Evolutionary conservation across 2,797 vertebrate genomes (phyloP), one percentile per base, ranked within the genome.

Genomic region (Pseudochromis fuscus): DNA sequence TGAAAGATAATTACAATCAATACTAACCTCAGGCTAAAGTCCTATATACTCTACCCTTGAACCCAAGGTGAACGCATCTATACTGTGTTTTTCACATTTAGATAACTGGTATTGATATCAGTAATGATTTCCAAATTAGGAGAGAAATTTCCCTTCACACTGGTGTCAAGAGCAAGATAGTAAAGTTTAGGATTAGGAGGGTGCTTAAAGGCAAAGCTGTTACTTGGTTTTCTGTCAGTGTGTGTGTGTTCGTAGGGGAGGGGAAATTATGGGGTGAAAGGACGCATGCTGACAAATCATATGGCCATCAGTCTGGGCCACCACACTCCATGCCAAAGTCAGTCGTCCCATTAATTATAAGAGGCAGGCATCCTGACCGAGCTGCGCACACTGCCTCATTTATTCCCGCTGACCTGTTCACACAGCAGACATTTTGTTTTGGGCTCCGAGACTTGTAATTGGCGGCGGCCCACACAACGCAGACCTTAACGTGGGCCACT

Each of bases 341-440:
- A 78, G 82, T 83, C 82, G 68, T 90, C 79, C 87, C 88, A 90
- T 93, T 92, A 92, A 91, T 93, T 86, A 85, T 70, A 61, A 82
- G 82, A 83, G 86, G 85, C 89, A 86, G 83, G 83, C 66, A 56
- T 79, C 81, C 72, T 68, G 28, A 71, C 77, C 30, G 44, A 71
- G 81, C 38, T 16, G 21, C 31, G 12, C 75, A 94, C 91, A 94
- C 90, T 91, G 87, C 72, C 68, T 84, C 90, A 56, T 90, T 93
- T 85, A 82, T 91, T 63, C 79, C 58, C 5, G 0, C 81, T 73
- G 79, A 82, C 81, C 80, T 9, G 59, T 69, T 75, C 83, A 48
- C 88, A 93, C 89, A 92, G 88, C 84, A 80, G 73, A 82, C 81
- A 90, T 89, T 86, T 91, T 93, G 91, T 94, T 89, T 86, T 28